A percentile compares a stretch with the other conserved stretches of the same genome.
Conservation (phyloP, 2,113 vertebrate species). For the Colius striatus region DNA sequence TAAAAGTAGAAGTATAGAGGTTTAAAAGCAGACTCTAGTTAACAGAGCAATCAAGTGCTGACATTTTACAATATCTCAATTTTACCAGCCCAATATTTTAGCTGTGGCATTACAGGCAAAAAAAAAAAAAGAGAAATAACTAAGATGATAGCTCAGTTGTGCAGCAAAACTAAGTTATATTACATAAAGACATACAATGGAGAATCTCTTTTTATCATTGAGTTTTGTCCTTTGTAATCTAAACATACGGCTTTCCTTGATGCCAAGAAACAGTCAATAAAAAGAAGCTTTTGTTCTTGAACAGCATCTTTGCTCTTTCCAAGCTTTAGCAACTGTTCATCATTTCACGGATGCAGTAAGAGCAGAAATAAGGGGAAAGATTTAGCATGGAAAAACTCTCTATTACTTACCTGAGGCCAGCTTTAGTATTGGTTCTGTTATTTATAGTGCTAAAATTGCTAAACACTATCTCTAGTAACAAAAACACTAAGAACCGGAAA, state of each 20-base stretch:
- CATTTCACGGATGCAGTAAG: neutral
- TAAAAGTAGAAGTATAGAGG: neutral
- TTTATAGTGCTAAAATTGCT: neutral
- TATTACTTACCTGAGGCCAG: neutral
- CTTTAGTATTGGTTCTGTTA: neutral
- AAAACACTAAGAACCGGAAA: neutral
- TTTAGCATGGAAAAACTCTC: neutral
- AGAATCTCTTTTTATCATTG: neutral
- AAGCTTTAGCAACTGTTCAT: neutral
- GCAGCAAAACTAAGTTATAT: neutral
- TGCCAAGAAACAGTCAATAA: conserved; percentile 8
- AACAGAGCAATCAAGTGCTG: neutral
- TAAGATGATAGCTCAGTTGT: conserved; percentile 1
- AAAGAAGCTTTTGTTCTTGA: neutral
- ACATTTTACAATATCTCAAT: neutral
- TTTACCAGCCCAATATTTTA: neutral
- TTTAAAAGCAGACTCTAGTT: neutral
- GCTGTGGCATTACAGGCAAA: neutral
- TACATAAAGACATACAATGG: neutral
- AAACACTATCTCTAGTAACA: neutral
- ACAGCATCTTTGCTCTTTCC: conserved; percentile 5
- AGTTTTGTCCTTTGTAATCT: neutral
- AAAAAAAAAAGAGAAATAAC: neutral
- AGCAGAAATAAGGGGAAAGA: neutral
- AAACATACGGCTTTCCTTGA: neutral